Conservation (phyloP, 2,113 vertebrate species). For the Planiliza haematocheilus region DNA sequence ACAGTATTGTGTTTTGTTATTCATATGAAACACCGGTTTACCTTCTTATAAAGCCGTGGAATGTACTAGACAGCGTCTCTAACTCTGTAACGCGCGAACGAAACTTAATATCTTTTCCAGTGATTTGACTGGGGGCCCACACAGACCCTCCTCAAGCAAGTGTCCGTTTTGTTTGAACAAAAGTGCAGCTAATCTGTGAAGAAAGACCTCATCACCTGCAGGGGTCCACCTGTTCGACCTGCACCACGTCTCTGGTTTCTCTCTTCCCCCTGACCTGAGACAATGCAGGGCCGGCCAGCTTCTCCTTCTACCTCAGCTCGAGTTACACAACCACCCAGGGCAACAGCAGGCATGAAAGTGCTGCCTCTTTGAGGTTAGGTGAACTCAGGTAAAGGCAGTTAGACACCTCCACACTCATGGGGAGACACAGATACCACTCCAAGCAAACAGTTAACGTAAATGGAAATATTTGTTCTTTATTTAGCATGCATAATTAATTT, state of each 20-base stretch:
- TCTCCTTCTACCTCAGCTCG: constrained; percentile 63
- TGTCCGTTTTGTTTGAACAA: constrained; percentile 36
- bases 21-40: neutral
- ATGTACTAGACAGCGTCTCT: neutral
- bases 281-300: constrained; percentile 49
- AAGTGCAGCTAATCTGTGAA: constrained; percentile 63
- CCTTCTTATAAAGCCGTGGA: neutral
- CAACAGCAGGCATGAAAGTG: constrained; percentile 67
- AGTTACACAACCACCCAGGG: constrained; percentile 74
- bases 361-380: constrained; percentile 29
- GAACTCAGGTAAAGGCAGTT: constrained; percentile 39
- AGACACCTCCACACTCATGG: constrained; percentile 23
- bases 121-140: constrained; percentile 23
- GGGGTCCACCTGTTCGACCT: constrained; percentile 64
- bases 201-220: constrained; percentile 72
- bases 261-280: constrained; percentile 57
- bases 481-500: no score
- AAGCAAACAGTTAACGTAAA: no score
- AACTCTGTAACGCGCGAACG: neutral
- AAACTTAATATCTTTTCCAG: constrained; percentile 45
- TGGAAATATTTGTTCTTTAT: no score
- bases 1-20: neutral
- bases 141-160: constrained; percentile 28
- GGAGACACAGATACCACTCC: neutral
- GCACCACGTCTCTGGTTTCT: constrained; percentile 60